These are phyloP conservation scores for Fundulus diaphanus DNA, from an alignment of 2,797 vertebrate species.

Conservation along the genomic window DNA sequence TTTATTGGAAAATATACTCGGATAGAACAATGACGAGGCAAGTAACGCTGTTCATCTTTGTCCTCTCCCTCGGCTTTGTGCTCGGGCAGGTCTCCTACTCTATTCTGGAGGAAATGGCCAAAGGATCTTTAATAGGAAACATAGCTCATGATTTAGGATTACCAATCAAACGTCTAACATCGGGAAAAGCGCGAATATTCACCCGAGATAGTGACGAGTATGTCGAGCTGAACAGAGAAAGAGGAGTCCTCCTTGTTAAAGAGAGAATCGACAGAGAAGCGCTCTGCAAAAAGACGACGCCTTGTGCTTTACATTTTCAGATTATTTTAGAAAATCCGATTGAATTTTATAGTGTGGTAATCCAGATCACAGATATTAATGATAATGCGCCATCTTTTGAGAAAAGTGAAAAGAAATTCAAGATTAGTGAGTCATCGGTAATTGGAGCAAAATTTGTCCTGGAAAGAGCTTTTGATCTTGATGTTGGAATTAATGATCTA, in stretches of 20 bases:
- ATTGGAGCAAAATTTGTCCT: constrained; percentile 39
- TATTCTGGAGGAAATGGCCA: constrained; percentile 85
- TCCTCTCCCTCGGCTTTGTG: constrained; percentile 64
- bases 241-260: constrained; percentile 83
- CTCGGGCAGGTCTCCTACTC: constrained; percentile 83
- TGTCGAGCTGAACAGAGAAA: constrained; percentile 76
- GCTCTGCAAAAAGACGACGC: constrained; percentile 79
- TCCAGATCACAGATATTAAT: constrained; percentile 77
- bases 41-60: constrained; percentile 76
- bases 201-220: constrained; percentile 57
- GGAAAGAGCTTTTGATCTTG: constrained; percentile 25
- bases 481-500: constrained; percentile 51
- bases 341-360: constrained; percentile 78
- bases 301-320: constrained; percentile 84
- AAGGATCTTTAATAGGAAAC: constrained; percentile 71
- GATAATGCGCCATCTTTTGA: constrained; percentile 72
- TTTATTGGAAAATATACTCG: constrained; percentile 19
- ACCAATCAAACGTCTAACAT: constrained; percentile 64
- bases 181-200: constrained; percentile 79
- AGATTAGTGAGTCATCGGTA: constrained; percentile 64
- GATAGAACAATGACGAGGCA: constrained; percentile 75
- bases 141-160: constrained; percentile 70
- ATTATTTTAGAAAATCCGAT: constrained; percentile 84
- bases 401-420: constrained; percentile 57
- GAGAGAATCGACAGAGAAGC: constrained; percentile 85